phyloP scores from a whole-genome alignment of 2,888 invertebrate species.

The Tridacna crocea region DNA sequence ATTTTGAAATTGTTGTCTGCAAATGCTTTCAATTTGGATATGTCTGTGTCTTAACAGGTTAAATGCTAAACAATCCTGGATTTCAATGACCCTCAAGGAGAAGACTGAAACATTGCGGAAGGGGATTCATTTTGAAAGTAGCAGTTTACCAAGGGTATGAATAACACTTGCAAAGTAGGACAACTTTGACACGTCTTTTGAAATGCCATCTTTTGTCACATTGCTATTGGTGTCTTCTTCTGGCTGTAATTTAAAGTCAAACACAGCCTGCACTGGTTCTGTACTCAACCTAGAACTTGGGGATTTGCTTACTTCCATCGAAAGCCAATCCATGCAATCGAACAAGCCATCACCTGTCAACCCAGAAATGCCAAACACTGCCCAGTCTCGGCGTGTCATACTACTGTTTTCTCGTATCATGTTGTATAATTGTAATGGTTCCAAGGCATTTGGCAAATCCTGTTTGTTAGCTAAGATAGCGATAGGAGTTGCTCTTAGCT shows the following conservation, averaged over 20 bases:
- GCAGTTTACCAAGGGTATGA: too few species aligned
- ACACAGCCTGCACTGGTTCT: too few species aligned
- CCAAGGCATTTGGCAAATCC: slow-evolving; percentile 63
- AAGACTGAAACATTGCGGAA: too few species aligned
- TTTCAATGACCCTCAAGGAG: too few species aligned
- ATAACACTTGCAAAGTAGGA: not conserved
- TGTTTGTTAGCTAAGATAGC: slow-evolving; percentile 72
- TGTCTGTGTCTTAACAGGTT: too few species aligned
- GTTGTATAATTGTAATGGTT: slow-evolving; percentile 53
- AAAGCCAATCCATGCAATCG: slow-evolving; percentile 64
- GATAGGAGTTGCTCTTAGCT: slow-evolving; percentile 52
- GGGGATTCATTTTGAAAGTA: too few species aligned
- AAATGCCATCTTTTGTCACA: not conserved
- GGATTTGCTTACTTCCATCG: slow-evolving; percentile 5
- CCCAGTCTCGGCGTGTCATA: slow-evolving; percentile 26
- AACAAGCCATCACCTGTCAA: slow-evolving; percentile 50
- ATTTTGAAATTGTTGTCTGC: too few species aligned
- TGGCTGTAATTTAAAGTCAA: not conserved
- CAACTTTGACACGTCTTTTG: not conserved
- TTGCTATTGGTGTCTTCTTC: not conserved
- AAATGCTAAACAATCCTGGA: too few species aligned
- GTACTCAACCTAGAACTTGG: not conserved
- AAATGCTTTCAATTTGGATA: too few species aligned
- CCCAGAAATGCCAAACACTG: slow-evolving; percentile 53
- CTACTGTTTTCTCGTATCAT: slow-evolving; percentile 29